Percentiles rank a stretch among this genome's conserved stretches.
These are phyloP conservation scores for Aphelenchoides bicaudatus DNA, from an alignment of 2,888 invertebrate genomes.

Conservation along the genomic window DNA sequence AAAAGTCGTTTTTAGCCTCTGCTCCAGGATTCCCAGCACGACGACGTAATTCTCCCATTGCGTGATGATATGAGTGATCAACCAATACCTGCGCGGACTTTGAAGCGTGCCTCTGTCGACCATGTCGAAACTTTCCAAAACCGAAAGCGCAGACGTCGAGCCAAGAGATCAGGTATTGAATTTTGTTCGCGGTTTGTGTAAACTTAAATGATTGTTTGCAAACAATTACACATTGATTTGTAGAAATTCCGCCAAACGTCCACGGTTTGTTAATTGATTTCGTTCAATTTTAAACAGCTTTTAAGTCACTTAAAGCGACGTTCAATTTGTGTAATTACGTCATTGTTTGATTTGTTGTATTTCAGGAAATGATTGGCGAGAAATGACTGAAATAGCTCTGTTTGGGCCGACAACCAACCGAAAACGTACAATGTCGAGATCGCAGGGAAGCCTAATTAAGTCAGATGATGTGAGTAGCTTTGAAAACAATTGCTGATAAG, in stretches of 20 bases:
- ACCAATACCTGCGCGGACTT: too few species aligned
- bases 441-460: slow-evolving; percentile 2
- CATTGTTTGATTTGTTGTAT: too few species aligned
- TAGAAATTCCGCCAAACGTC: slow-evolving; percentile 7
- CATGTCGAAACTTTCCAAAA: not conserved
- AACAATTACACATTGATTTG: too few species aligned
- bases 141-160: slow-evolving; percentile 1
- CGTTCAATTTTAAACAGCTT: too few species aligned
- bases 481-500: not conserved
- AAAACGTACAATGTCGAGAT: slow-evolving; percentile 4
- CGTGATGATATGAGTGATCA: not conserved
- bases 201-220: too few species aligned
- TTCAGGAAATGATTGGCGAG: slow-evolving; percentile 24
- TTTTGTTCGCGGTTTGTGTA: too few species aligned
- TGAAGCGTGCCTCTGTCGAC: not conserved
- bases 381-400: slow-evolving; percentile 9
- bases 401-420: not conserved
- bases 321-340: too few species aligned
- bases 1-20: not conserved
- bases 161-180: not conserved
- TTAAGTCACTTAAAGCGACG: too few species aligned
- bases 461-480: not conserved
- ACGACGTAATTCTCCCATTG: not conserved
- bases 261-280: too few species aligned
- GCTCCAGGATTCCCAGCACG: not conserved